These are phyloP conservation scores for Felis chaus DNA, from an alignment of 2,113 vertebrate genomes.

Conservation along the genomic window DNA sequence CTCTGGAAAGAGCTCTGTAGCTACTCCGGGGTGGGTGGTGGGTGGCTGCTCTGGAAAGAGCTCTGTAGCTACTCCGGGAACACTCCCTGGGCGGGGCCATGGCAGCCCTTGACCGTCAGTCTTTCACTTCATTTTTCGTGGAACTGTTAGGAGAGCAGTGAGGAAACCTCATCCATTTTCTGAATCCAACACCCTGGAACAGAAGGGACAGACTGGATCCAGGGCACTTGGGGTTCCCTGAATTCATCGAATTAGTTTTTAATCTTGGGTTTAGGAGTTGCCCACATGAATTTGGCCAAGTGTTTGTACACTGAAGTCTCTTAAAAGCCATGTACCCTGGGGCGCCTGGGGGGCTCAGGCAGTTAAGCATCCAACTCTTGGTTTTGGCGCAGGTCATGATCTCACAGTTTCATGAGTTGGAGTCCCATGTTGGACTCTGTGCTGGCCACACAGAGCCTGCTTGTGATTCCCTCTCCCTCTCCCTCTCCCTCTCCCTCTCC, in stretches of 20 bases:
- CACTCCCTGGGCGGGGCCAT: background rate
- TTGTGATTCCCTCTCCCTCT: no score
- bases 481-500: no score
- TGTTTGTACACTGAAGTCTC: background rate
- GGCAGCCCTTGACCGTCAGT: background rate
- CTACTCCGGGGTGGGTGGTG: background rate
- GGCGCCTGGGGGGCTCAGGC: no score
- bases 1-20: background rate
- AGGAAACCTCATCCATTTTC: background rate
- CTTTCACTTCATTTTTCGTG: background rate
- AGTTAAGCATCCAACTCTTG: no score
- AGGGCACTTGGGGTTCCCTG: background rate
- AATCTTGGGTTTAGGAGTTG: constrained; percentile 13
- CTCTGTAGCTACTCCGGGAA: background rate
- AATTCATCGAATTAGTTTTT: constrained; percentile 6
- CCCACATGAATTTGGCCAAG: background rate
- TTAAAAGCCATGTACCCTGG: background rate
- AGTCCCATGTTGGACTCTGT: no score
- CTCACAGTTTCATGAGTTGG: no score
- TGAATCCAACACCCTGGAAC: background rate
- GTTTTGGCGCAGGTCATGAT: no score
- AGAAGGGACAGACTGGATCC: background rate
- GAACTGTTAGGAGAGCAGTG: background rate
- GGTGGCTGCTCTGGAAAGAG: background rate
- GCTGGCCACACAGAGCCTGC: no score